phyloP scores from a whole-genome alignment of 2,888 invertebrate species.

The Altica lythri region DNA sequence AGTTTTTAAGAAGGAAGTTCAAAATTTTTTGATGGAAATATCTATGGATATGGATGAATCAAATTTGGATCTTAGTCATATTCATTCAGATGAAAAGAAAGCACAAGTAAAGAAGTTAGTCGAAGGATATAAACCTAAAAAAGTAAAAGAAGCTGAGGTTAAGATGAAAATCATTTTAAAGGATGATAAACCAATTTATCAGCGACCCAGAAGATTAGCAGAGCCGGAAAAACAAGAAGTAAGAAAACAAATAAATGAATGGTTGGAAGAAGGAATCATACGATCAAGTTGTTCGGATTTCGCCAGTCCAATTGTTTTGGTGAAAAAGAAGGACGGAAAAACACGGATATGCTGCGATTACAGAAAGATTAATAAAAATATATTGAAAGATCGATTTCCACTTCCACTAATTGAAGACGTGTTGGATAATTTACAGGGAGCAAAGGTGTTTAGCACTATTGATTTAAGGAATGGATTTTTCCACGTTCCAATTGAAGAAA shows the following conservation, averaged over 20 bases:
- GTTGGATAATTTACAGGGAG: constrained; percentile 39
- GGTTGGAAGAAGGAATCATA: constrained; percentile 30
- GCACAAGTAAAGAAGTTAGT: background rate
- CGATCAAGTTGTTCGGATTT: constrained; percentile 35
- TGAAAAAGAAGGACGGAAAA: constrained; percentile 32
- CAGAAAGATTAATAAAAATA: constrained; percentile 31
- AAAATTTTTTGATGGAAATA: constrained; percentile 32
- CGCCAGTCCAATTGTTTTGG: constrained; percentile 37
- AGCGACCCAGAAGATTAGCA: constrained; percentile 30
- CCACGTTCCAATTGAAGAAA: constrained; percentile 46
- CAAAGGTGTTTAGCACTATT: constrained; percentile 41
- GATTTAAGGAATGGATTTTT: constrained; percentile 50
- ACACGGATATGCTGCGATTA: constrained; percentile 32
- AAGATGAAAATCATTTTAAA: constrained; percentile 30
- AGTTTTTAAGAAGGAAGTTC: constrained; percentile 22
- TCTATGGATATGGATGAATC: constrained; percentile 6
- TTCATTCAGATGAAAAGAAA: constrained; percentile 1
- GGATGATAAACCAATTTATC: constrained; percentile 26
- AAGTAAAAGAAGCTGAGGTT: background rate
- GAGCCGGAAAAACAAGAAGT: constrained; percentile 27
- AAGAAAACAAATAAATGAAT: constrained; percentile 26
- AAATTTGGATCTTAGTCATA: constrained; percentile 10
- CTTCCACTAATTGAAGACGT: constrained; percentile 34
- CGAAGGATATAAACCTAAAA: constrained; percentile 12
- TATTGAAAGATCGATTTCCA: constrained; percentile 19